A percentile compares a stretch with the other conserved stretches of the same genome.
Conservation (phyloP, 2,113 vertebrate genomes). For the Malurus alboscapulatus region DNA sequence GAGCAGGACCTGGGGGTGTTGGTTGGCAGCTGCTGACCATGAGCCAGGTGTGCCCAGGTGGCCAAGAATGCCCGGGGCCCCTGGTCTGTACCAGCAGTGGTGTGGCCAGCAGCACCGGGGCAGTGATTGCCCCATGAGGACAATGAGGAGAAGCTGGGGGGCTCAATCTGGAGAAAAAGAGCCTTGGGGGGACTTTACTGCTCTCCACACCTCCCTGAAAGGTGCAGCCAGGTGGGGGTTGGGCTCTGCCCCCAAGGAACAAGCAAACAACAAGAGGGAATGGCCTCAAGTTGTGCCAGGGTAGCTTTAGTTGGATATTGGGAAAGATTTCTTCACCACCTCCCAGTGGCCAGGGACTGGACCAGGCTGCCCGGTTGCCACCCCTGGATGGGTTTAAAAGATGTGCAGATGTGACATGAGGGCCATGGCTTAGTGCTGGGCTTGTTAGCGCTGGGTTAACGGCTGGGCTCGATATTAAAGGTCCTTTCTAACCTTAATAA, state of each 20-base stretch:
- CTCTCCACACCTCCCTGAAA: neutral
- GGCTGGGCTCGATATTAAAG: neutral
- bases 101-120: neutral
- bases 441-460: neutral
- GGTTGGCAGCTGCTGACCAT: neutral
- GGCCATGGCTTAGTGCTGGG: neutral
- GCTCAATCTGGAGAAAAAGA: neutral
- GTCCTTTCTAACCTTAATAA: neutral
- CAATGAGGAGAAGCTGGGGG: neutral
- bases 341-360: neutral
- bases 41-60: neutral
- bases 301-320: neutral
- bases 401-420: neutral
- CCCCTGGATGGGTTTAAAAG: neutral
- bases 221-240: neutral
- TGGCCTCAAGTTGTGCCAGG: neutral
- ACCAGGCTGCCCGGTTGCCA: neutral
- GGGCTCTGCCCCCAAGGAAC: neutral
- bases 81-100: neutral
- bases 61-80: neutral
- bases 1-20: neutral
- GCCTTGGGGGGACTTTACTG: fast-evolving
- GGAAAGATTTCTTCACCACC: neutral
- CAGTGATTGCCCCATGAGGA: neutral
- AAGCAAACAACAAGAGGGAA: neutral